Evolutionary conservation across 1,140 invertebrate genomes (phyloP), one percentile per base, ranked within the genome.

Genomic region (Onthophagus taurus): DNA sequence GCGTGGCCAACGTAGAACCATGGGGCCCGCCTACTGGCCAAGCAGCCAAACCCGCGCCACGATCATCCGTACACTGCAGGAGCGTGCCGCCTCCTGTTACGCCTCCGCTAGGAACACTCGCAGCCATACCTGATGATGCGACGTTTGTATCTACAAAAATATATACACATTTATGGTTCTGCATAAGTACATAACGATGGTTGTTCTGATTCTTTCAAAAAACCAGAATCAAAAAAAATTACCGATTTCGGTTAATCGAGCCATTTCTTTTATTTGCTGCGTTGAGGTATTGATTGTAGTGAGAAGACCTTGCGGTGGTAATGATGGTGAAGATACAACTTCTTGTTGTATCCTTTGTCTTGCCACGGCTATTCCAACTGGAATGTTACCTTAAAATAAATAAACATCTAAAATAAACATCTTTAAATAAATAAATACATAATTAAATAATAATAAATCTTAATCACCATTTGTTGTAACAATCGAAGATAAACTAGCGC

Each of bases 321-420:
- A 66, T 36, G 58, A 69, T 44, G 61, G 68, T 49, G 72, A 68
- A 61, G 67, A 58, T 65, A 76, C 65, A 20, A 70, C 61, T 58
- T 72, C 70, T 47, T 78, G 75, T 55, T 78, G 77, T 33, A 80
- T 74, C 55, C 86, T 72, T 61, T 89, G 85, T 49, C 84, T 71
- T 24, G 85, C 86, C 47, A 90, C 83, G 12, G 86, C 85, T 54
- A 90, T 89, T 31, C 87, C 87, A 52, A 90, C 81, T 46, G 84
- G 84, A 59, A 88, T 86, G 30, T 53, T 55, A 23, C 48, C 49
- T 48, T n/a, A 20, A 30, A 39, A 39, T 13, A 2, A 21, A 37
- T 19, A 20, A 37, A 20, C 9, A 33, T 26, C n/a, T 7, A 26
- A 26, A 26, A 26, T 26, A 26, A 26, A 7, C n/a, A 26, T 7